Evolutionary conservation across 2,888 invertebrate species (phyloP), one percentile per base, ranked within the genome.

Genomic region (Mechanitis messenoides): DNA sequence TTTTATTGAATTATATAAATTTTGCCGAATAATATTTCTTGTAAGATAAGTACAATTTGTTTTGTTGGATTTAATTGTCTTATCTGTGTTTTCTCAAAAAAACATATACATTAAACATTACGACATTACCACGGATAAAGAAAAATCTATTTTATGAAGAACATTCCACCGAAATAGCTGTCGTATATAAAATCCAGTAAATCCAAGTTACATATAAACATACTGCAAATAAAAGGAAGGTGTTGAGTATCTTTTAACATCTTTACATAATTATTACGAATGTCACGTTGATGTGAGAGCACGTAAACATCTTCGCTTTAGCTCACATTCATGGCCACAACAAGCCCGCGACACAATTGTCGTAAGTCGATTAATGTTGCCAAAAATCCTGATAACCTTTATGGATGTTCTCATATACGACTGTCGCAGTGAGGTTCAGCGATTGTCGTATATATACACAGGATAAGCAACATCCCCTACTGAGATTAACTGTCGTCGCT

Each of bases 401-500:
- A 50, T 31, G 31, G n/a, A 42, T 2, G 11, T 31, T 50, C 50
- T 28, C 31, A 31, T 31, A 50, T 31, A 31, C 50, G 50, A 50
- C 50, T 31, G 50, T 50, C 50, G 50, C 50, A 50, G 28, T 50
- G 5, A 31, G 50, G 50, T 28, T 50, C 31, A 50, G 31, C 31
- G 28, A 50, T 50, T 50, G 50, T 50, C 50, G 28, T 50, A 31
- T 50, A 50, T 50, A 31, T 50, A 50, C 50, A 45, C 33, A 35
- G 31, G 31, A 38, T 56, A 45, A 58, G 58, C 28, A 59, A 53
- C 69, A 71, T 64, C 65, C 71, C 71, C 73, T 74, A 77, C 76
- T 70, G 72, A 75, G 78, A 81, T 82, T 78, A 81, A 78, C 73
- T 71, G 74, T 70, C 72, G 71, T 72, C 77, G 74, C 75, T 74